Evolutionary conservation across 2,797 vertebrate genomes (phyloP), one percentile per base, ranked within the genome.

Genomic region (Rousettus madagascariensis): DNA sequence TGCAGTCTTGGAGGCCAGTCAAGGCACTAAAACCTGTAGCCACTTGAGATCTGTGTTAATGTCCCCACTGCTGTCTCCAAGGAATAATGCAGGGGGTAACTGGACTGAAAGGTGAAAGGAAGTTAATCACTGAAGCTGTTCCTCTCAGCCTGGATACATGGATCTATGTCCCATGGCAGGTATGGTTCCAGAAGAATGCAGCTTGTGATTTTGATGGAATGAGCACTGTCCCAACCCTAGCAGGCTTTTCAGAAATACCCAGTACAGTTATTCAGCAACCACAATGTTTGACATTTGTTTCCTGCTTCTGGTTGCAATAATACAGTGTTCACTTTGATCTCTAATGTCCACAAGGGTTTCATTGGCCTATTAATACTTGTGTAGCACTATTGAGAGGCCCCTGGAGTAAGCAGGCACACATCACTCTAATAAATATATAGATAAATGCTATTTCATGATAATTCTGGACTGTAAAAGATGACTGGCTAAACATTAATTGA

Each of bases 261-360:
- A 57, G 68, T 49, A 75, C 26, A 59, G 17, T 84, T 94, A 93
- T 30, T 92, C 53, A 86, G 91, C 65, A 80, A 84, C 84, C 71
- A 84, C 90, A 51, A 33, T n/a, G 33, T 65, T 63, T 87, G 59
- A 28, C 61, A 85, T 82, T 90, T 95, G 75, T 86, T 90, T 87
- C 63, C 77, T 91, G 84, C 38, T 86, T 94, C 55, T 3, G 0
- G 59, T 75, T 92, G 57, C 66, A 97, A 51, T 46, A 86, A 88
- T 24, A 66, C 5, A 63, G 24, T 20, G 5, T 86, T 95, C 19
- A 20, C 66, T 92, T 86, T 68, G 49, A 90, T 87, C 51, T 41
- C 55, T 36, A 71, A 89, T 82, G 69, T 26, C 17, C 30, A n/a
- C 33, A 69, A 82, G 51, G 26, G 53, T 87, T 90, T 87, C n/a